A percentile compares a stretch with the other conserved stretches of the same genome.
Conservation (phyloP, 2,888 invertebrate species). For the Synanthedon formicaeformis region DNA sequence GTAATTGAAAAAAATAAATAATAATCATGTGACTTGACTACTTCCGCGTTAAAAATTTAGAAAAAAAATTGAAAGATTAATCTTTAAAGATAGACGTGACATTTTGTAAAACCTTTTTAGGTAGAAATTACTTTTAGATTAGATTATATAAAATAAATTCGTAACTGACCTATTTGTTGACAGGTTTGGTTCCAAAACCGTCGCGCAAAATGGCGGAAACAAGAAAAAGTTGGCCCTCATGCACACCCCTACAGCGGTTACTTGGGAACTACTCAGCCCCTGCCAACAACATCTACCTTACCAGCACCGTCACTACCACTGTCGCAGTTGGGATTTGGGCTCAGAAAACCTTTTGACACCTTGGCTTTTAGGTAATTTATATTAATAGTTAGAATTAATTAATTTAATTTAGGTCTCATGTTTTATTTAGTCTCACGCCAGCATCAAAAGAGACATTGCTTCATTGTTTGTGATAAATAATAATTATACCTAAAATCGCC, state of each 20-base stretch:
- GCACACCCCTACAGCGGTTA: constrained; percentile 92
- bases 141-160: constrained; percentile 1
- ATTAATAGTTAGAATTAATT: neutral
- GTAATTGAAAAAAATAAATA: no score
- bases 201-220: constrained; percentile 92
- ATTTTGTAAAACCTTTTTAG: no score
- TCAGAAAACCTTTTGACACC: constrained; percentile 80
- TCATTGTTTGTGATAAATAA: no score
- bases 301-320: constrained; percentile 81
- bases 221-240: constrained; percentile 92
- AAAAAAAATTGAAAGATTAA: no score
- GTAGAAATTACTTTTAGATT: no score
- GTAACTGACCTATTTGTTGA: constrained; percentile 20
- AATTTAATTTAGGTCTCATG: no score
- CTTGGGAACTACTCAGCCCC: constrained; percentile 73
- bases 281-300: constrained; percentile 75
- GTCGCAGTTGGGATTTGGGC: constrained; percentile 78
- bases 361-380: constrained; percentile 75
- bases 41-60: no score
- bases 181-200: constrained; percentile 97
- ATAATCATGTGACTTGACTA: no score
- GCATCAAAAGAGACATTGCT: no score
- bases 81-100: no score
- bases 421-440: no score
- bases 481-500: no score